Evolutionary conservation across 1,140 invertebrate genomes (phyloP), one percentile per base, ranked within the genome.

Genomic region (Drosophila malerkotliana): DNA sequence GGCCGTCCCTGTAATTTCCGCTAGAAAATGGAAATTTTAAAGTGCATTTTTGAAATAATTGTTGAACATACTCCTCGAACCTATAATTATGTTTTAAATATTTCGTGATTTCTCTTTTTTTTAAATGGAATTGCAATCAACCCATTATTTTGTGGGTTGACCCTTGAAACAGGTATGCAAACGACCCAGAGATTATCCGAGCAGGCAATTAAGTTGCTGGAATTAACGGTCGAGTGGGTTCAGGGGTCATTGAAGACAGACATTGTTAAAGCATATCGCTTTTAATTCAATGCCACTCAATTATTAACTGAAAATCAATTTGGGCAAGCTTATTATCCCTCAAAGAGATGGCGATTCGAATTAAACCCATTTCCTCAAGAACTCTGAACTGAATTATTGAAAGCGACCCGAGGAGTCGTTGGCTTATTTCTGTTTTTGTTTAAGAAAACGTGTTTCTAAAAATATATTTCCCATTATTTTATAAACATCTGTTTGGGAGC

Each of bases 121-220:
- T 47, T 21, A 1, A 21, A 81, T 77, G 32, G 66, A 77, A 66
- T 72, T 66, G 72, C 53, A 41, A 64, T 64, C 63, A 71, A 34
- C 62, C 55, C 64, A 47, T 68, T 66, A 48, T 53, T 63, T 66
- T 15, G 24, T 39, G 30, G 30, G 52, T 47, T 39, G 44, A 2
- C n/a, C 5, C 64, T 55, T 63, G n/a, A 41, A 57, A 47, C 52
- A 24, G 37, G 60, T 52, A 73, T 74, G 71, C 32, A 66, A 74
- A 66, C 47, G 21, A 39, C 37, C 0, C 52, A 51, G 34, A 51
- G 49, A 72, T 44, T 62, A 47, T 57, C 44, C 41, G n/a, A 53
- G 10, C 34, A 14, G 37, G 71, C 39, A 75, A 75, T 75, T 75
- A 75, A 75, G 72, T 75, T 74, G 18, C 34, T 52, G 1, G 74